Base-by-base conservation (phyloP, 2,888 invertebrate genomes). In the Balanococcus diminutus region DNA sequence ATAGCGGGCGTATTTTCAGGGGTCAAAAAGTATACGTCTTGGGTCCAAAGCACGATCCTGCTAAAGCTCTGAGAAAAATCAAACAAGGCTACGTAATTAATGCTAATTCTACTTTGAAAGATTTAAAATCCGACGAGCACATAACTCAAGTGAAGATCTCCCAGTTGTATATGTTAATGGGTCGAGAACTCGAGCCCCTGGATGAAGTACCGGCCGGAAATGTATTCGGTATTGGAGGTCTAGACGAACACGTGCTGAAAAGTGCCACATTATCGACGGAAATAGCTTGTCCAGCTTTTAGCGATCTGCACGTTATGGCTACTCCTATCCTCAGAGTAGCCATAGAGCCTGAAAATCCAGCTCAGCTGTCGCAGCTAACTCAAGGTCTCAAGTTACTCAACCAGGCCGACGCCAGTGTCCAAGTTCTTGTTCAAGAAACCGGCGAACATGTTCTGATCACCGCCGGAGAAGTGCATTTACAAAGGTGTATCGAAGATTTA, bases 361-460 rank as follows among this genome's bases (percentile, higher is more conserved):
- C 93, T 84, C 96, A 98, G 89, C 92, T 98, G 90, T 92, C 94
- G 0, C 89, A 90, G 46, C 89, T 93, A 51, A 89, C 91, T 0
- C 90, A 91, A 67, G 92, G 98, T 0, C 91, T 99, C 42, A 95
- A 94, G 89, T 90, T 98, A 28, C 91, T 99, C 9, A 97, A 97
- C 90, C 98, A 98, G 90, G 95, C 96, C 0, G 98, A 99, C 91
- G 96, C 98, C 0, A 97, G 98, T 90, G 98, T 98, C 0, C 93
- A 96, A 90, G 95, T 97, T 0, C 91, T 95, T 0, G 92, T 98
- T 19, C 96, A 98, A 90, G 96, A 98, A 89, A 96, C 95, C 0
- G 99, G 99, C 0, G 99, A 99, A 89, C 95, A 97, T 89, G 96
- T 99, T 0, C 91, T 99, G 39, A 93, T 96, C 1, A 98, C 99